Base-by-base conservation (phyloP, 2,797 vertebrate species). In the Pangasius krempfi region DNA sequence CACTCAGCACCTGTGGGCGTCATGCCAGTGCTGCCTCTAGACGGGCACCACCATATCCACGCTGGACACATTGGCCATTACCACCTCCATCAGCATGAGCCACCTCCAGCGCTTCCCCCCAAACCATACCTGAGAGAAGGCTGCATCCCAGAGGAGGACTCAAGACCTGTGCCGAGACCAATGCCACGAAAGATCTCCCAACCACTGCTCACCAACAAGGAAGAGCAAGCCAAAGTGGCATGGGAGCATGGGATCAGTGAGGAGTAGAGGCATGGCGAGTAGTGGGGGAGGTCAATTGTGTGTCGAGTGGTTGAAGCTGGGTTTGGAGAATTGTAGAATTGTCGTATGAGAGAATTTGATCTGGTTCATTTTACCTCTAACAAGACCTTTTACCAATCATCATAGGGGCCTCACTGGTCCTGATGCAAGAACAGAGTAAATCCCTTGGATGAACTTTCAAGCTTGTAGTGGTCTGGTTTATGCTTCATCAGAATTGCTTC, bases 191-290 rank as follows among this genome's bases (percentile, higher is more conserved):
- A 98, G 95, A 97, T 97, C 94, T 97, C 98, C 87, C 97, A 98
- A 73, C 97, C 98, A 0, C 96, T 96, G 27, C 96, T 97, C 44
- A 95, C 95, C 84, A 95, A 94, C 92, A 97, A 98, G 91, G 98
- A 99, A 16, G 98, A 98, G 87, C 97, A 97, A 92, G 97, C 97
- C 87, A 97, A 98, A 92, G 97, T 98, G 88, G 95, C 97, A 9
- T 99, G 98, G 98, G 98, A 99, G 94, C 98, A 98, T 8, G 96
- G 98, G 94, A 97, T 98, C 94, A 96, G 96, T 0, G 98, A 99
- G 94, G 98, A 98, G 94, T 98, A 97, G 90, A 95, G 94, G 91
- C 93, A 95, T 91, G 79, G 93, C 0, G 16, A 54, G 30, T 20
- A 81, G n/a, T 37, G 16, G 33, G 25, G 87, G 27, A 78, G 84